Evolutionary conservation across 2,888 invertebrate species (phyloP), one percentile per base, ranked within the genome.

Genomic region (Leucania comma): DNA sequence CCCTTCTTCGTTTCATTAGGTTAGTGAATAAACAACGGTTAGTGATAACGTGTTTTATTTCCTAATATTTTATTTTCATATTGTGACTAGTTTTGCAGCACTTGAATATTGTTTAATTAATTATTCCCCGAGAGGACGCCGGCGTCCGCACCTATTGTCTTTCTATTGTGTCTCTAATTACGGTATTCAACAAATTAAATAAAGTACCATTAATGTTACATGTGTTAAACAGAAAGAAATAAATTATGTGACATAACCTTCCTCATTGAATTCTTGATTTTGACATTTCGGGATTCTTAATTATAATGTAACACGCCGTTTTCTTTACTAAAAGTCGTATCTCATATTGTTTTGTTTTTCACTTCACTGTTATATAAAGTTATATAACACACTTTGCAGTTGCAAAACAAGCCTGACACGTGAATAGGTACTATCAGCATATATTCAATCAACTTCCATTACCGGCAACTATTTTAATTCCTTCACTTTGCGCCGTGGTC

Each of bases 401-500:
- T 53, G 24, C 53, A 54, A 70, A 56, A 35, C 35, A 14, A 35
- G 24, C 35, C 35, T 60, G 38, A 38, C 26, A 42, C 8, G 42
- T 26, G 12, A 22, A 75, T 51, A 22, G 35, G 17, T 54, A 59
- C 38, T 50, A 50, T 73, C 60, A 70, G 10, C 78, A 56, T 60
- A 22, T 51, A 66, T 67, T 70, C 57, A 65, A 72, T 72, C 63
- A 72, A 54, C 78, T 68, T 65, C 46, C 72, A 72, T 78, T 68
- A 58, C 60, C 0, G 51, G 53, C 26, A 61, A 78, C 78, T 22
- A 78, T 78, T 81, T 81, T 72, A 78, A 72, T 78, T 64, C 26
- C 63, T 60, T 62, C 46, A 32, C n/a, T 26, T 20, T 29, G 57
- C 61, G 65, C 58, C 60, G 64, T 12, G 50, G 74, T 69, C 78